Percentiles rank a stretch among this genome's conserved stretches.
These are phyloP conservation scores for Galaxea fascicularis DNA, from an alignment of 92 coral and sea anemone species.

Conservation along the genomic window DNA sequence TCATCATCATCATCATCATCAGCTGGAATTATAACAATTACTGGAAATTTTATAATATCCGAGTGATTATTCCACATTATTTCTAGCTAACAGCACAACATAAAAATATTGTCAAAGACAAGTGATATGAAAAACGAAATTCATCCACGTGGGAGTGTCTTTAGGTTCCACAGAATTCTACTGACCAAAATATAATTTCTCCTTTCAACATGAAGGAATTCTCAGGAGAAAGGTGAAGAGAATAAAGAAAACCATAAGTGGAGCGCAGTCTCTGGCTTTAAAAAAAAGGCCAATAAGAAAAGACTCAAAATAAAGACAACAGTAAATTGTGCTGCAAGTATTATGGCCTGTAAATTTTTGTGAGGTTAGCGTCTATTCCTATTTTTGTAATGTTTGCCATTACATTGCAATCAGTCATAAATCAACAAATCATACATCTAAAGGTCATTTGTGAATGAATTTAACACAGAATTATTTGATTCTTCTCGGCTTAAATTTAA, in stretches of 20 bases:
- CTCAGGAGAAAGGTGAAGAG: not conserved
- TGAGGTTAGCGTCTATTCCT: too few relatives aligned
- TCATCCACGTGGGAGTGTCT: not conserved
- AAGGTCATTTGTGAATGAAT: too few relatives aligned
- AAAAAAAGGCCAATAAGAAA: too few relatives aligned
- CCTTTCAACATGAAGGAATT: not conserved
- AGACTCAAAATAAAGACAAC: too few relatives aligned
- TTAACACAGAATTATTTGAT: too few relatives aligned
- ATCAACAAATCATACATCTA: too few relatives aligned
- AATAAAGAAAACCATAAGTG: not conserved
- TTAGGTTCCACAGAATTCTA: not conserved
- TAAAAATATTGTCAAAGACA: not conserved
- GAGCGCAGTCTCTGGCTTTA: not conserved
- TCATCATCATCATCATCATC: conserved; percentile 26
- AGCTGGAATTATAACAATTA: not conserved
- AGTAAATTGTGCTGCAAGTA: too few relatives aligned
- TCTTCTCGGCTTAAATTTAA: not conserved
- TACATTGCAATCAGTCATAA: too few relatives aligned
- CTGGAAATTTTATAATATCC: not conserved
- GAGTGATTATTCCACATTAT: not conserved
- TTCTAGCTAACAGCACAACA: too few relatives aligned
- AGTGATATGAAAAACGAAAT: not conserved
- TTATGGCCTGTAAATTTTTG: too few relatives aligned
- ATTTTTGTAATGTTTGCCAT: too few relatives aligned
- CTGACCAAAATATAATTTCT: not conserved